Conservation (phyloP, 2,888 invertebrate species). For the Linyphia triangularis region DNA sequence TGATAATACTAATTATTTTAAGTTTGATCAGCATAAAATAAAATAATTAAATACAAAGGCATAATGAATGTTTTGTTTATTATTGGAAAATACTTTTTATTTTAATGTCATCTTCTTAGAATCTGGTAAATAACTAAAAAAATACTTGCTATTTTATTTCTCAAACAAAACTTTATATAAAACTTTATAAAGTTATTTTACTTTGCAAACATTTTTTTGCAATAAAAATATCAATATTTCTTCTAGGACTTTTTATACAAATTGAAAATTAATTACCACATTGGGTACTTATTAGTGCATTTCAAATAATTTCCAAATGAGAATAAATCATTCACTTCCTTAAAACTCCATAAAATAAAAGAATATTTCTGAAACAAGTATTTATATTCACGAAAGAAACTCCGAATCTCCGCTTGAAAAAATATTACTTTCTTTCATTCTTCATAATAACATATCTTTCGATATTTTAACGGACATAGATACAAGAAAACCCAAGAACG, state of each 20-base stretch:
- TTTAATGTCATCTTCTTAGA: too few relatives aligned
- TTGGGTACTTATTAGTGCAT: not conserved
- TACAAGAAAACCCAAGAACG: slow-evolving; percentile 58
- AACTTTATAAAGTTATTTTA: too few relatives aligned
- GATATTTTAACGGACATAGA: slow-evolving; percentile 72
- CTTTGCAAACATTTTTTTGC: too few relatives aligned
- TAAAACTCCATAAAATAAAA: slow-evolving; percentile 16
- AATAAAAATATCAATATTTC: too few relatives aligned
- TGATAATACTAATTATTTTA: too few relatives aligned
- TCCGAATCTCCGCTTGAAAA: not conserved
- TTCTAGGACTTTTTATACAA: not conserved
- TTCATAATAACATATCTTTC: slow-evolving; percentile 65
- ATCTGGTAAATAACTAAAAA: too few relatives aligned
- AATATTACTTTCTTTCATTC: not conserved
- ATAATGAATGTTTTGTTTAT: too few relatives aligned
- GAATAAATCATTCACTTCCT: not conserved
- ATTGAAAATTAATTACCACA: slow-evolving; percentile 15
- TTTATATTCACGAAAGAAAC: slow-evolving; percentile 15
- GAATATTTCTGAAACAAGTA: not conserved
- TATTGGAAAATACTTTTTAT: too few relatives aligned
- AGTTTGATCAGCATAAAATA: too few relatives aligned
- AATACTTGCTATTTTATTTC: too few relatives aligned
- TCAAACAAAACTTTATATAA: too few relatives aligned
- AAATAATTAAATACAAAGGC: too few relatives aligned
- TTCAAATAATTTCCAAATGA: not conserved